phyloP scores from a whole-genome alignment of 2,113 vertebrate species.

The Chitala chitala region DNA sequence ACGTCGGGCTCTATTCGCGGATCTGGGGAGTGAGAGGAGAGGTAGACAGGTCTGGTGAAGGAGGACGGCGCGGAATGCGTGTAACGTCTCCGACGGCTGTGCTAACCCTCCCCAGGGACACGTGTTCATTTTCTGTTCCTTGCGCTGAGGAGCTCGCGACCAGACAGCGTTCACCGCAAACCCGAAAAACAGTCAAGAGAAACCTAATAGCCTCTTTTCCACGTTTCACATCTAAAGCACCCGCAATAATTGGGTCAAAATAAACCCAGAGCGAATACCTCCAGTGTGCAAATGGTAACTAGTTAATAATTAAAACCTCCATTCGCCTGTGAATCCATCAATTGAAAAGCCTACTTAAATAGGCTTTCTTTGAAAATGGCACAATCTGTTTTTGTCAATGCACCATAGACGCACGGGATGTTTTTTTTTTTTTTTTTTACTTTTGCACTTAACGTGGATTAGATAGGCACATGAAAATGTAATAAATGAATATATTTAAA shows the following conservation, averaged over 20 bases:
- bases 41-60: slow-evolving; percentile 26
- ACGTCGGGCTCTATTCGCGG: slow-evolving; percentile 18
- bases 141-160: background rate
- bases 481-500: background rate
- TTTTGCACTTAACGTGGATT: background rate
- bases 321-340: slow-evolving; percentile 16
- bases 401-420: background rate
- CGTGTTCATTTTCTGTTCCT: slow-evolving; percentile 27
- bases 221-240: slow-evolving; percentile 3
- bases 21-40: slow-evolving; percentile 14
- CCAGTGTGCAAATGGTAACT: slow-evolving; percentile 8
- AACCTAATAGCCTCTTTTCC: background rate
- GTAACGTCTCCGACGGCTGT: slow-evolving; percentile 33
- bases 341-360: slow-evolving; percentile 4
- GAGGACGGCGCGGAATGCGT: slow-evolving; percentile 24
- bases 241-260: slow-evolving; percentile 13
- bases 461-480: background rate
- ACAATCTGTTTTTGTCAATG: slow-evolving; percentile 3
- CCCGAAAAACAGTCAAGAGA: background rate
- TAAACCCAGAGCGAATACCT: slow-evolving; percentile 4
- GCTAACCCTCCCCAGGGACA: slow-evolving; percentile 14
- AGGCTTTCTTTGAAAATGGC: background rate
- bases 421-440: background rate
- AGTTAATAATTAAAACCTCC: slow-evolving; percentile 17
- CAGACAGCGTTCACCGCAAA: background rate